Percentiles rank a stretch among this genome's conserved stretches.
These are phyloP conservation scores for Rhingia campestris DNA, from an alignment of 2,888 invertebrate genomes.

Conservation along the genomic window DNA sequence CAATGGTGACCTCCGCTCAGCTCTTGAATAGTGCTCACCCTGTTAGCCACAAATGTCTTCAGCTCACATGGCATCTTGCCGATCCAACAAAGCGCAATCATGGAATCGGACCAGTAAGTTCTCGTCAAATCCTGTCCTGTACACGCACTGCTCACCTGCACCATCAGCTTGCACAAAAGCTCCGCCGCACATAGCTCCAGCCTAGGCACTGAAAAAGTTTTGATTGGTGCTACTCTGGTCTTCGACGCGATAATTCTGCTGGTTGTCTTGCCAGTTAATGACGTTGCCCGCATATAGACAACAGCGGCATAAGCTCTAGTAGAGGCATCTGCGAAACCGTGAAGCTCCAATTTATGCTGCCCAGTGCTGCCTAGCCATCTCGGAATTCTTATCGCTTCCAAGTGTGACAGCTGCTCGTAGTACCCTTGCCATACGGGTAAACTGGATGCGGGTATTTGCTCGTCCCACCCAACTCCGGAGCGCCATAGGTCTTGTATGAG, in stretches of 20 bases:
- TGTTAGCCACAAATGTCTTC: slow-evolving; percentile 47
- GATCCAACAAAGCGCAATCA: slow-evolving; percentile 50
- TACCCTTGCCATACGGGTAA: neutral
- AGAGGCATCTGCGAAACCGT: slow-evolving; percentile 76
- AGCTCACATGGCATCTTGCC: slow-evolving; percentile 17
- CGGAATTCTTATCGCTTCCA: neutral
- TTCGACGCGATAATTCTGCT: slow-evolving; percentile 17
- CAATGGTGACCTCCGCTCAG: slow-evolving; percentile 17
- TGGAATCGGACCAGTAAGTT: slow-evolving; percentile 53
- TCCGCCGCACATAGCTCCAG: slow-evolving; percentile 32
- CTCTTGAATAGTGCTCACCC: slow-evolving; percentile 23
- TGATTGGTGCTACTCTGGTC: slow-evolving; percentile 53
- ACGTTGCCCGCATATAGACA: slow-evolving; percentile 63
- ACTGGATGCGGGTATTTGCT: slow-evolving; percentile 25
- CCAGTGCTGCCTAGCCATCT: slow-evolving; percentile 59
- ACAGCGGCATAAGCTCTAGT: slow-evolving; percentile 74
- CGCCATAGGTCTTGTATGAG: neutral
- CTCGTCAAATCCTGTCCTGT: neutral
- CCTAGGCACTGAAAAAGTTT: slow-evolving; percentile 42
- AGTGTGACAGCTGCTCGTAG: neutral
- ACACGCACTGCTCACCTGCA: neutral
- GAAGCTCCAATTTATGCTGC: slow-evolving; percentile 64
- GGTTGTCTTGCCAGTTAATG: slow-evolving; percentile 7
- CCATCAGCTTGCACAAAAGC: slow-evolving; percentile 19
- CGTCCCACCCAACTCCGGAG: slow-evolving; percentile 48